Conservation (phyloP, 1,140 invertebrate species). For the Tetramorium alpestre region DNA sequence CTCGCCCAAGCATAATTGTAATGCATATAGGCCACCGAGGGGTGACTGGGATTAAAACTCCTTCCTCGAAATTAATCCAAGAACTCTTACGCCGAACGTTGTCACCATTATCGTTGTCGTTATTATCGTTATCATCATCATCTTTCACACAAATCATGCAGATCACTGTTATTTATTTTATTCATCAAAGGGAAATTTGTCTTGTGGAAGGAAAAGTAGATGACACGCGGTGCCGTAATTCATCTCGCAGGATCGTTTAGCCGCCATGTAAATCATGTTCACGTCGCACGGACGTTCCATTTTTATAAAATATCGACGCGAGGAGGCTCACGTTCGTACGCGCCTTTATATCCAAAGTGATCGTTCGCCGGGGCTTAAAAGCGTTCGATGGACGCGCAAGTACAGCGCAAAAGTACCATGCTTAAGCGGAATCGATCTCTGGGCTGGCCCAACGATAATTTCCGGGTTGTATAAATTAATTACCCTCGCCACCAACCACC, state of each 20-base stretch:
- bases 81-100: constrained; percentile 1
- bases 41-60: constrained; percentile 72
- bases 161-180: not conserved
- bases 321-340: not conserved
- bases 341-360: constrained; percentile 49
- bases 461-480: constrained; percentile 65
- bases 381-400: constrained; percentile 38
- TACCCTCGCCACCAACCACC: constrained; percentile 32
- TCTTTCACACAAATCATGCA: not conserved
- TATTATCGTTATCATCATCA: not conserved
- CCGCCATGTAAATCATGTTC: constrained; percentile 47
- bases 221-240: constrained; percentile 30
- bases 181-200: not conserved
- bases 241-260: constrained; percentile 41
- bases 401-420: constrained; percentile 42
- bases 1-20: constrained; percentile 72
- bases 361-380: constrained; percentile 47
- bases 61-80: constrained; percentile 66
- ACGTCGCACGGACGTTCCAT: constrained; percentile 4
- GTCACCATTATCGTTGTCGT: not conserved
- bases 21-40: constrained; percentile 70
- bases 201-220: not conserved
- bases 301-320: constrained; percentile 56
- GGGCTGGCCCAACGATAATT: constrained; percentile 50
- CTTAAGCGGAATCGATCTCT: constrained; percentile 58